Conservation (phyloP, 1,140 invertebrate genomes). For the Campodea augens region DNA sequence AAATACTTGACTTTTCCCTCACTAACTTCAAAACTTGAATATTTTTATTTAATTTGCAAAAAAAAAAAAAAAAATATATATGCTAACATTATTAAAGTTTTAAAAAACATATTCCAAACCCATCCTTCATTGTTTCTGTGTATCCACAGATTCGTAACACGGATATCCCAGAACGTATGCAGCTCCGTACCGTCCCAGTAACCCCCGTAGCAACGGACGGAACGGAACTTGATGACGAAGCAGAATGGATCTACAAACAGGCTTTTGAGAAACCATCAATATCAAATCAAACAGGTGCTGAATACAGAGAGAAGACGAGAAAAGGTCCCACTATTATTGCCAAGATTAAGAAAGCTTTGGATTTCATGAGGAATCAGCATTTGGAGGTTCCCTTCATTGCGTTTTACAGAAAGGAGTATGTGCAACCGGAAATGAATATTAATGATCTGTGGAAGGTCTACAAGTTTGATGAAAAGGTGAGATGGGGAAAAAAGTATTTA, state of each 20-base stretch:
- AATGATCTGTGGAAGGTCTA: slow-evolving; percentile 96
- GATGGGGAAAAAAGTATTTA: too few species aligned
- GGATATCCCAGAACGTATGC: slow-evolving; percentile 81
- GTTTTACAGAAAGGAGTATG: slow-evolving; percentile 96
- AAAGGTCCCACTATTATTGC: slow-evolving; percentile 44
- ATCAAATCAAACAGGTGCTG: slow-evolving; percentile 57
- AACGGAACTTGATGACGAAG: slow-evolving; percentile 84
- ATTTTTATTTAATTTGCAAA: too few species aligned
- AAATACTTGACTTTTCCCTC: too few species aligned
- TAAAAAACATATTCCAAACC: too few species aligned
- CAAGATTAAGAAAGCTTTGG: slow-evolving; percentile 84
- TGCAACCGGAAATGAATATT: slow-evolving; percentile 80
- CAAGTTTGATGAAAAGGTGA: slow-evolving; percentile 77
- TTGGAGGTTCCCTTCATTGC: slow-evolving; percentile 96
- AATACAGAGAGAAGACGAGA: slow-evolving; percentile 31
- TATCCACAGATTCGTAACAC: slow-evolving; percentile 48
- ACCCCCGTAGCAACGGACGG: slow-evolving; percentile 59
- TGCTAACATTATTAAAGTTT: too few species aligned
- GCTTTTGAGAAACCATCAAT: slow-evolving; percentile 70
- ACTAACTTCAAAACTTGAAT: too few species aligned
- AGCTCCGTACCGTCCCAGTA: slow-evolving; percentile 64
- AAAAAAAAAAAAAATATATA: too few species aligned
- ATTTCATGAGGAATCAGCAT: slow-evolving; percentile 88
- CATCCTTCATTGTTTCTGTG: too few species aligned
- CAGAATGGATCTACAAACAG: slow-evolving; percentile 93